A percentile compares a stretch with the other conserved stretches of the same genome.
Evolutionary conservation across 2,797 vertebrate species (phyloP).

Genomic region (Lerista edwardsae): DNA sequence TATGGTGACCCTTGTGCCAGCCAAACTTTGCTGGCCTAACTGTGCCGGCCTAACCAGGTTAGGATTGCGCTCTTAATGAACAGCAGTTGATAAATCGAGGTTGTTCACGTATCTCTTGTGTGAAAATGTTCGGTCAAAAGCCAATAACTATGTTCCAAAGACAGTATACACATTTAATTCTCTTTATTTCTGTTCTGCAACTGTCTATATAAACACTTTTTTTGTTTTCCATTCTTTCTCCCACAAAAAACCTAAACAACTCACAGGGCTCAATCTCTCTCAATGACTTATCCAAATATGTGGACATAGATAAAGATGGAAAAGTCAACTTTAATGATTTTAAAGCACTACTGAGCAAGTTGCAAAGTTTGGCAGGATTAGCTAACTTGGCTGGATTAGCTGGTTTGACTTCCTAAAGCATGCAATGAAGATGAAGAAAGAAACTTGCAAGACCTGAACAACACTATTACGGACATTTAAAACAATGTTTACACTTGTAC

Average conservation of each 20-base stretch:
- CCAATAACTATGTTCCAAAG: not conserved
- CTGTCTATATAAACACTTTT: not conserved
- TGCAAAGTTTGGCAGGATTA: not conserved
- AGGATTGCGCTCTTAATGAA: too few species aligned
- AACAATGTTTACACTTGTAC: not conserved
- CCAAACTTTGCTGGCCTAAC: too few species aligned
- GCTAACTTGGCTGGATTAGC: conserved; percentile 4
- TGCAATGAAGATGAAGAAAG: conserved; percentile 30
- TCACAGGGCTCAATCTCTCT: conserved; percentile 65
- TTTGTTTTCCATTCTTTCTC: not conserved
- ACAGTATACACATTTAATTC: not conserved
- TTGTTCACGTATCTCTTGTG: not conserved
- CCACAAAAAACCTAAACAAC: conserved; percentile 15
- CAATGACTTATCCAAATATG: conserved; percentile 56
- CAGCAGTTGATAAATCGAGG: too few species aligned
- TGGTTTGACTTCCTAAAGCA: conserved; percentile 48
- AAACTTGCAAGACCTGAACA: not conserved
- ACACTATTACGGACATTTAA: conserved; percentile 40
- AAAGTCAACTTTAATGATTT: conserved; percentile 69
- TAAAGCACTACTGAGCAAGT: conserved; percentile 49
- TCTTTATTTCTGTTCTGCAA: not conserved
- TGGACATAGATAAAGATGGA: conserved; percentile 70
- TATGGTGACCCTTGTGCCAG: too few species aligned
- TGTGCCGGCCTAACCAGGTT: too few species aligned
- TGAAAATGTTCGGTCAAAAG: not conserved